Evolutionary conservation across 2,113 vertebrate genomes (phyloP).

Genomic region (Mustelus asterias): DNA sequence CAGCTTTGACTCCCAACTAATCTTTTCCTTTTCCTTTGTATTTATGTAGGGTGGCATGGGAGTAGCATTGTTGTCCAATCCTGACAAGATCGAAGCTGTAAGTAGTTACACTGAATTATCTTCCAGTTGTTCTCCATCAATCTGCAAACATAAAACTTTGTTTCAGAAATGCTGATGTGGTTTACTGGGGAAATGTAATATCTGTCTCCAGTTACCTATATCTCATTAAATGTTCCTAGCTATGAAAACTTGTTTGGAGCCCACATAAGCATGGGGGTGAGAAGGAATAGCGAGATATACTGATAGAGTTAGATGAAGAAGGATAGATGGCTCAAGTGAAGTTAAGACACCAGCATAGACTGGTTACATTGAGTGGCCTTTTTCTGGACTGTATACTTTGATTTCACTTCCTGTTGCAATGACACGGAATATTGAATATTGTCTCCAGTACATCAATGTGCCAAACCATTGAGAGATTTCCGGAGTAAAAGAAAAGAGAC

Average conservation of each 20-base stretch:
- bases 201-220: background rate
- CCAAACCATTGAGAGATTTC: background rate
- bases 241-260: background rate
- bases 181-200: background rate
- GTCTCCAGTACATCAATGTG: background rate
- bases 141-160: background rate
- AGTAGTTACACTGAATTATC: conserved; percentile 47
- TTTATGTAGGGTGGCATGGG: conserved; percentile 89
- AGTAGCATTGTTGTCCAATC: conserved; percentile 84
- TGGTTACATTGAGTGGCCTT: background rate
- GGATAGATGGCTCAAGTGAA: background rate
- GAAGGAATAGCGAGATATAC: background rate
- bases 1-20: background rate
- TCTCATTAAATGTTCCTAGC: background rate
- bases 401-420: background rate
- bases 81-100: conserved; percentile 89
- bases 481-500: background rate
- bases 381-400: background rate
- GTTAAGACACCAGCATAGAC: background rate
- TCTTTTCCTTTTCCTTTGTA: background rate
- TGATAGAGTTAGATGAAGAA: background rate
- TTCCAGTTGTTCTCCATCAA: background rate
- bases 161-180: background rate
- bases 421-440: background rate
- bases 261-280: background rate